Percentiles rank a stretch among this genome's conserved stretches.
These are phyloP conservation scores for Pseudomyrmex dendroicus DNA, from an alignment of 1,140 invertebrate species.

Conservation along the genomic window DNA sequence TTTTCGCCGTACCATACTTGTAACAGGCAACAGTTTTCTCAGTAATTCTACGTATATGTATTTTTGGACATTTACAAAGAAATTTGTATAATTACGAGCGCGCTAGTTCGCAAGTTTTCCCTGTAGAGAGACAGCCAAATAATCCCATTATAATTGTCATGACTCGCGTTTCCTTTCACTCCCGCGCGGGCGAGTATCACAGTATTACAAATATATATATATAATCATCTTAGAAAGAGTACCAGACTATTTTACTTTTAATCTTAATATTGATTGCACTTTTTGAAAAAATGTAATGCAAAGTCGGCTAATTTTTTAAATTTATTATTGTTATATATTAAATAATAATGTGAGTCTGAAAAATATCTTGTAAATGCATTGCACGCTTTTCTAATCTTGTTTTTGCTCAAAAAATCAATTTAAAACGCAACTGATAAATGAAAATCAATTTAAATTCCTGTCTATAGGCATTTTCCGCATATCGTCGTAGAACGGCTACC, in stretches of 20 bases:
- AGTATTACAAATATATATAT: too few relatives aligned
- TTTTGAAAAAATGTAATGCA: background rate
- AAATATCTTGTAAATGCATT: background rate
- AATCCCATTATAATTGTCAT: background rate
- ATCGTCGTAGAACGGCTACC: conserved; percentile 54
- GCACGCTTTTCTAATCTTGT: background rate
- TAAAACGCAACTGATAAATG: background rate
- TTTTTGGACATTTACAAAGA: background rate
- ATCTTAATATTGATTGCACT: too few relatives aligned
- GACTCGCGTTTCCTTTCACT: conserved; percentile 17
- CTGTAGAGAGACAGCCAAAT: background rate
- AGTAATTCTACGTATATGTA: conserved; percentile 6
- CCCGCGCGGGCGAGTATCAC: background rate
- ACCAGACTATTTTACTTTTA: background rate
- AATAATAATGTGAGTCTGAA: too few relatives aligned
- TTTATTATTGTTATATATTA: background rate
- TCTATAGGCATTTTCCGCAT: conserved; percentile 59
- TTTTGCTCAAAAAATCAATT: background rate
- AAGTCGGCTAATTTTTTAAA: background rate
- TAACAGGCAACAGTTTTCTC: background rate
- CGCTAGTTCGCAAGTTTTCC: conserved; percentile 35
- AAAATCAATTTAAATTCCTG: conserved; percentile 45
- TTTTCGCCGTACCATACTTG: conserved; percentile 26
- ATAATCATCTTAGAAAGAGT: background rate
- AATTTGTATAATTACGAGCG: conserved; percentile 40